phyloP scores from a whole-genome alignment of 2,888 invertebrate species.

The Diogma glabrata region DNA sequence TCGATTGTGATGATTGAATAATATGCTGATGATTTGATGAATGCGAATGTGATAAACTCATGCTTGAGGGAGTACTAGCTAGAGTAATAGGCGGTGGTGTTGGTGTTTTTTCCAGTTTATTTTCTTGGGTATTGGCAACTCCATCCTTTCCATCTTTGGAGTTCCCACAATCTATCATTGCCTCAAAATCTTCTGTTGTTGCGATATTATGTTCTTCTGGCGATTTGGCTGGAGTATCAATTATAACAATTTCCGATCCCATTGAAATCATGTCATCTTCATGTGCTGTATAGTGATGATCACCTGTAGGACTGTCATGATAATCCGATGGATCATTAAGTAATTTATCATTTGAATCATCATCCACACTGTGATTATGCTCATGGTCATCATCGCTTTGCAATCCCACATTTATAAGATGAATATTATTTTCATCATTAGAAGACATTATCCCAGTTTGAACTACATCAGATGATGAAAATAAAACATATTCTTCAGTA shows the following conservation, averaged over 20 bases:
- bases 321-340: constrained; percentile 10
- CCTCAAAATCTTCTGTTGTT: constrained; percentile 54
- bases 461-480: constrained; percentile 47
- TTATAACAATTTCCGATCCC: constrained; percentile 50
- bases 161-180: constrained; percentile 50
- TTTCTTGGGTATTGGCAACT: constrained; percentile 25
- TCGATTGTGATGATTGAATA: neutral
- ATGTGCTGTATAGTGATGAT: constrained; percentile 34
- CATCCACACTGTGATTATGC: constrained; percentile 29
- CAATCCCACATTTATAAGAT: constrained; percentile 13
- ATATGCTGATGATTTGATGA: neutral
- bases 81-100: neutral
- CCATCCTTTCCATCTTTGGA: constrained; percentile 40
- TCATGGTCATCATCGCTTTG: constrained; percentile 12
- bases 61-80: neutral
- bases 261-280: constrained; percentile 33
- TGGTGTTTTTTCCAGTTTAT: constrained; percentile 20
- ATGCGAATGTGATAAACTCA: no score
- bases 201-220: constrained; percentile 49
- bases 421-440: constrained; percentile 17
- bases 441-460: constrained; percentile 20
- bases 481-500: constrained; percentile 50
- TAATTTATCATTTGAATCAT: constrained; percentile 27
- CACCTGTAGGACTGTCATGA: constrained; percentile 28
- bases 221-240: constrained; percentile 46